Percentiles rank a stretch among this genome's conserved stretches.
Evolutionary conservation across 2,797 vertebrate species (phyloP).

Genomic region (Lycodopsis pacificus): DNA sequence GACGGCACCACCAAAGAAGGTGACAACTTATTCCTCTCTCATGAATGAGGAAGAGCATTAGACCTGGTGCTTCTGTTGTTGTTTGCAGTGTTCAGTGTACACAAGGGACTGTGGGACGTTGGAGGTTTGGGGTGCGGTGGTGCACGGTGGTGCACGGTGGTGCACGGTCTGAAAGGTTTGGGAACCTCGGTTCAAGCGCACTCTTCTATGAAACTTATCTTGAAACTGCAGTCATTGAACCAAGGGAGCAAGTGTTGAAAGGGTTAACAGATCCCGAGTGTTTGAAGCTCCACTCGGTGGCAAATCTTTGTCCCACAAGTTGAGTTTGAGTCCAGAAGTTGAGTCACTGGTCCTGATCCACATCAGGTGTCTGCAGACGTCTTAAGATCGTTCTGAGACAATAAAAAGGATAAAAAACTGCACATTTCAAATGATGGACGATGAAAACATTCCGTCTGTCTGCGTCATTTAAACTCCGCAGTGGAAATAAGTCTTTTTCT

Average conservation of each 20-base stretch:
- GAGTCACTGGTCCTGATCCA: constrained; percentile 23
- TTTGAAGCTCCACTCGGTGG: neutral
- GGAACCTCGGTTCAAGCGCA: too few species aligned
- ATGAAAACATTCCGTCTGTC: constrained; percentile 6
- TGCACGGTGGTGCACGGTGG: too few species aligned
- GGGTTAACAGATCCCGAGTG: too few species aligned
- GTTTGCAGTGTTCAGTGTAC: too few species aligned
- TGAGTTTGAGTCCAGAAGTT: constrained; percentile 12
- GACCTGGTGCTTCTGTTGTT: too few species aligned
- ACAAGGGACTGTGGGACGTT: too few species aligned
- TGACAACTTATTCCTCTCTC: constrained; percentile 15
- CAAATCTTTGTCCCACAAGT: neutral
- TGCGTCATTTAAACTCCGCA: constrained; percentile 1
- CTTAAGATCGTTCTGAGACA: neutral
- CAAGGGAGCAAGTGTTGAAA: too few species aligned
- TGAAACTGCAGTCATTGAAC: too few species aligned
- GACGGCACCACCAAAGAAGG: constrained; percentile 85
- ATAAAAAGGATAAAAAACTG: constrained; percentile 33
- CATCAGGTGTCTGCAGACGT: constrained; percentile 32
- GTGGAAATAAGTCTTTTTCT: constrained; percentile 10
- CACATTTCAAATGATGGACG: constrained; percentile 19
- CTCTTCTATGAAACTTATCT: too few species aligned
- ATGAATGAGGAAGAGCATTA: neutral
- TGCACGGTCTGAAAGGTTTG: too few species aligned
- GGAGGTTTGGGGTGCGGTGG: too few species aligned